phyloP scores from a whole-genome alignment of 2,113 vertebrate genomes.

The Gopherus evgoodei region DNA sequence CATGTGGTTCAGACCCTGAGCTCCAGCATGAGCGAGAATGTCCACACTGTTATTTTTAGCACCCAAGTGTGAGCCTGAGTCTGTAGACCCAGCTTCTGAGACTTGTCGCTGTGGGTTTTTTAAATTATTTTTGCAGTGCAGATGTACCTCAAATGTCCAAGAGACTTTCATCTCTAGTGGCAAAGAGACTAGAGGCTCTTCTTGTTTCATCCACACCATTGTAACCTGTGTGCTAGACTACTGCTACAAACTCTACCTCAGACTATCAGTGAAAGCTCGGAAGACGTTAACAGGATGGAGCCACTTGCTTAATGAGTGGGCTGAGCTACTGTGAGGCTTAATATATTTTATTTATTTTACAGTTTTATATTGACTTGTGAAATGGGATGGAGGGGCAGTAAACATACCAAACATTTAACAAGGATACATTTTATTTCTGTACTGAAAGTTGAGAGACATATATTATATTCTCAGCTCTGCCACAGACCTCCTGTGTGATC shows the following conservation, averaged over 20 bases:
- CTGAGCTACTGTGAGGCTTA: not conserved
- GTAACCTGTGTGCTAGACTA: not conserved
- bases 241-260: not conserved
- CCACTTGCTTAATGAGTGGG: not conserved
- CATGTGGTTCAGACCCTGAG: not conserved
- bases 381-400: not conserved
- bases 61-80: not conserved
- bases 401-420: not conserved
- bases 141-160: not conserved
- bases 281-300: not conserved
- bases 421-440: not conserved
- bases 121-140: not conserved
- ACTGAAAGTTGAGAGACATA: not conserved
- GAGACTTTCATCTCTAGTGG: not conserved
- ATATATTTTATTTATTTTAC: not conserved
- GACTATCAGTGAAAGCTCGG: not conserved
- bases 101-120: not conserved
- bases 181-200: not conserved
- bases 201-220: not conserved
- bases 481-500: not conserved
- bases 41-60: not conserved
- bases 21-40: not conserved
- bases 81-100: not conserved
- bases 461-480: rapidly evolving
- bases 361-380: not conserved